Base-by-base conservation (phyloP, 2,888 invertebrate species). In the Pedicia rivosa region DNA sequence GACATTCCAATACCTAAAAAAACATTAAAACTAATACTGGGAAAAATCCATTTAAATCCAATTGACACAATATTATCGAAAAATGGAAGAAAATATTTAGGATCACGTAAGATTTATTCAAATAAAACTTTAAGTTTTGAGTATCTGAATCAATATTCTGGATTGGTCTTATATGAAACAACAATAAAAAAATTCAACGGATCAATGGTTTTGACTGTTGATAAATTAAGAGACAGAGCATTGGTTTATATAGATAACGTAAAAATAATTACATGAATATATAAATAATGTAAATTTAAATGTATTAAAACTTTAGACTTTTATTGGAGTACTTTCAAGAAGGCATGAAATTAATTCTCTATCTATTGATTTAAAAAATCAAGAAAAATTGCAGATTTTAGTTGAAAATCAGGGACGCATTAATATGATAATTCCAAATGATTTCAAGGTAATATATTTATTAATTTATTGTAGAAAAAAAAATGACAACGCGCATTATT, bases 361-460 rank as follows among this genome's bases (percentile, higher is more conserved):
- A n/a, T 49, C 59, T 2, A 51, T 51, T 24, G 50, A 53, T 19
- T 53, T 51, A 16, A 50, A 53, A 22, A 41, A 49, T 5, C 59
- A 63, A 5, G 58, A 59, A 3, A 53, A 50, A 3, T 42, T 74
- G 14, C 71, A 72, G 33, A 56, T 73, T 29, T 50, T 73, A 2
- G 72, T 73, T 1, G 90, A 91, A 59, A 86, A 81, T 55, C 82
- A 82, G 64, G 91, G 90, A 8, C 68, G 87, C 36, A 70, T 82
- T 30, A 84, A 84, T 55, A 83, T 61, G 38, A 54, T 54, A 3
- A 49, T 53, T 16, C 37, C 54, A 2, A 59, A 55, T 27, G 63
- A 62, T 38, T 57, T 64, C 19, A 63, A 77, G 67, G 66, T 65
- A 48, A 22, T n/a, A n/a, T n/a, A n/a, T n/a, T n/a, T n/a, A n/a